Conservation (phyloP, 2,113 vertebrate species). For the Neotoma lepida region DNA sequence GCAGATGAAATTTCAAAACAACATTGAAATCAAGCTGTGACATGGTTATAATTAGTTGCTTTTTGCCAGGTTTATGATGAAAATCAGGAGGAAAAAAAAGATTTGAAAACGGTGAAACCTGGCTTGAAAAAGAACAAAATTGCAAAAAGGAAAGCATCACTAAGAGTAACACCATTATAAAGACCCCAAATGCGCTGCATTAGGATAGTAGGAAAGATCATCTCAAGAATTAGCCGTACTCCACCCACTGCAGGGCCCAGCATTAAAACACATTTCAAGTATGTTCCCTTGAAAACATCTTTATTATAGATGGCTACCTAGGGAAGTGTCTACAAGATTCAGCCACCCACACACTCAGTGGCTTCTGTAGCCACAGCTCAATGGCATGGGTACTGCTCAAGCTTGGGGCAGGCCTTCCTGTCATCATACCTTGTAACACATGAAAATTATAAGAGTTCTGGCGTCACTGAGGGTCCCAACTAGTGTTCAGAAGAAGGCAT, state of each 20-base stretch:
- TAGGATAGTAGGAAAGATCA: background rate
- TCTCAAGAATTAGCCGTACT: background rate
- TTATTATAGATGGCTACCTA: background rate
- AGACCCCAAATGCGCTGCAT: background rate
- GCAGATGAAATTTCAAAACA: background rate
- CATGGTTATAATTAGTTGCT: background rate
- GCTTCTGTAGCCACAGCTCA: background rate
- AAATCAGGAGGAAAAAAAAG: background rate
- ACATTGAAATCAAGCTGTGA: background rate
- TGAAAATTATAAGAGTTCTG: background rate
- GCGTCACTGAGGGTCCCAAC: no score
- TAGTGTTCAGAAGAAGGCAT: background rate
- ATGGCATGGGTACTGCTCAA: background rate
- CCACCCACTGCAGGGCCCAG: background rate
- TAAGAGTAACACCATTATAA: background rate
- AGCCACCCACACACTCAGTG: background rate
- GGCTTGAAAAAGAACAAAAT: background rate
- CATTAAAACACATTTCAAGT: background rate
- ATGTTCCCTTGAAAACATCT: background rate
- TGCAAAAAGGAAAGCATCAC: background rate
- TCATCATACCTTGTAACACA: background rate
- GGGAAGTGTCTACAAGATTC: background rate
- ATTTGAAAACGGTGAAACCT: background rate
- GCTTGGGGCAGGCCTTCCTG: background rate
- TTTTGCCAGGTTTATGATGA: background rate